Percentiles rank a stretch among this genome's conserved stretches.
Conservation (phyloP, 2,888 invertebrate species). For the Drosophila mercatorum region DNA sequence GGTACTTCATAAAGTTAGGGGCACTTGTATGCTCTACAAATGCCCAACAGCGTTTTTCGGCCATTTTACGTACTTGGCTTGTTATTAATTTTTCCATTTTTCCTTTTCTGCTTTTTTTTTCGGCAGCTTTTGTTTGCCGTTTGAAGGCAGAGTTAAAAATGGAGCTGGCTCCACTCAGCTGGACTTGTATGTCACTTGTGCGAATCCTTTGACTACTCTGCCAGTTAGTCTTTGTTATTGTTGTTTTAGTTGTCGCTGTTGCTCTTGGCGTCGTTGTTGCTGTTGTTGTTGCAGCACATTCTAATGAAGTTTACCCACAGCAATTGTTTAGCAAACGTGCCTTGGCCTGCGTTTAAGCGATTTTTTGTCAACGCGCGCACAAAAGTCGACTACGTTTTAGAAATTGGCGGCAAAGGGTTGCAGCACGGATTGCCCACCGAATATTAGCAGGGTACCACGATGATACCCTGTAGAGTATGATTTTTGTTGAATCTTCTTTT, state of each 20-base stretch:
- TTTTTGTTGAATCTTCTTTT: not conserved
- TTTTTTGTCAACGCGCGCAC: conserved; percentile 78
- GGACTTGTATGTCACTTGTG: conserved; percentile 70
- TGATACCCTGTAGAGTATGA: conserved; percentile 3
- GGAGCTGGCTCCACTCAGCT: conserved; percentile 38
- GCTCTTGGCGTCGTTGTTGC: conserved; percentile 5
- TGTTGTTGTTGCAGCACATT: conserved; percentile 64
- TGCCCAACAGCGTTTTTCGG: conserved; percentile 67
- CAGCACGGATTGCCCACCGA: not conserved
- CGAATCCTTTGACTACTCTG: conserved; percentile 33
- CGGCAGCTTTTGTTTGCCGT: conserved; percentile 38
- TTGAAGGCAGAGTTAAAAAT: conserved; percentile 24
- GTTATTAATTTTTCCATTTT: conserved; percentile 58
- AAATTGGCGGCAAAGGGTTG: conserved; percentile 9
- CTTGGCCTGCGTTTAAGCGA: conserved; percentile 80
- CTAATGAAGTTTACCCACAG: conserved; percentile 83
- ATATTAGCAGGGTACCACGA: not conserved
- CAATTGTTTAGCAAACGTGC: conserved; percentile 84
- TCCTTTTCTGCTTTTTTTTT: conserved; percentile 8
- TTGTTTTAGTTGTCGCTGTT: conserved; percentile 49
- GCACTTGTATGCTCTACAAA: conserved; percentile 59
- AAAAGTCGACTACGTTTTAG: conserved; percentile 63
- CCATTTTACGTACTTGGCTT: conserved; percentile 66
- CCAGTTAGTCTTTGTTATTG: conserved; percentile 12
- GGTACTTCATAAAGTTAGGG: conserved; percentile 4